phyloP scores from a whole-genome alignment of 2,888 invertebrate species.

The Axea sp. region DNA sequence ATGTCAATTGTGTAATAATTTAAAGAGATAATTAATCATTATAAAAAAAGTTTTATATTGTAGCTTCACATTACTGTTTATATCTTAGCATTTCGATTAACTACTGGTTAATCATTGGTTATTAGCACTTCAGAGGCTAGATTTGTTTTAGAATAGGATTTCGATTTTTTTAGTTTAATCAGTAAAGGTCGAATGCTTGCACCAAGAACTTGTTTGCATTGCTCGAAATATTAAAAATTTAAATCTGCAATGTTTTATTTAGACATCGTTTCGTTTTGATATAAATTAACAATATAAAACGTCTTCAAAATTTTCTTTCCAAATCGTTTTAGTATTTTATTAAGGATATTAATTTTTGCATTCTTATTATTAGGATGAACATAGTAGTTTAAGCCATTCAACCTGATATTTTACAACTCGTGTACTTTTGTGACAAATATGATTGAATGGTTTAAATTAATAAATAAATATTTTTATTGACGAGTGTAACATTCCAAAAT shows the following conservation, averaged over 20 bases:
- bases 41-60: neutral
- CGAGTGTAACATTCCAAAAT: no score
- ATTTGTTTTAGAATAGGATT: constrained; percentile 46
- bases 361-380: no score
- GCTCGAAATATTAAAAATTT: constrained; percentile 36
- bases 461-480: no score
- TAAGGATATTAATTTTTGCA: no score
- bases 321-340: no score
- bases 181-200: constrained; percentile 47
- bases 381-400: no score
- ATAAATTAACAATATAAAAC: constrained; percentile 23
- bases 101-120: constrained; percentile 44
- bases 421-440: no score
- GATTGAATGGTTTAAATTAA: no score
- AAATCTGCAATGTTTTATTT: constrained; percentile 36
- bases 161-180: constrained; percentile 45
- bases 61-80: constrained; percentile 52
- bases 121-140: constrained; percentile 50
- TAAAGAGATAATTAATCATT: no score
- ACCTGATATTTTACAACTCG: no score
- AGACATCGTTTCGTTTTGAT: constrained; percentile 7
- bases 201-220: constrained; percentile 40
- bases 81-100: constrained; percentile 44
- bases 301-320: constrained; percentile 23
- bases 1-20: no score